phyloP scores from a whole-genome alignment of 1,140 invertebrate genomes.

The Agrilus planipennis region DNA sequence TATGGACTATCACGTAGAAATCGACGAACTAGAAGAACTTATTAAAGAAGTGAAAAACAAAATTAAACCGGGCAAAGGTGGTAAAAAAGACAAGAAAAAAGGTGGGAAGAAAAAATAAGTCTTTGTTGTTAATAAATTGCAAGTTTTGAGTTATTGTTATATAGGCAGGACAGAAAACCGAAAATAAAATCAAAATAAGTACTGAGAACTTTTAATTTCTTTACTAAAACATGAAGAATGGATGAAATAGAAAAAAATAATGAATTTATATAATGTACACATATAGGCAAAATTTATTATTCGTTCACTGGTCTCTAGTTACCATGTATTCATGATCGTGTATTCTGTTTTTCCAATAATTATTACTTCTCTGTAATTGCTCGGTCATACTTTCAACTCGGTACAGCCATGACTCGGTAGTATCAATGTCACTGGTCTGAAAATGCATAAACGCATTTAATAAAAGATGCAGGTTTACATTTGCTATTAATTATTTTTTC shows the following conservation, averaged over 20 bases:
- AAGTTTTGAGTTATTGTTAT: too few species aligned
- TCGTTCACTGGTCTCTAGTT: conserved; percentile 6
- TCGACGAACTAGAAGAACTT: conserved; percentile 10
- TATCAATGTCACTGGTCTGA: too few species aligned
- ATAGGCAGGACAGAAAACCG: too few species aligned
- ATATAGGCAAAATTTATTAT: neutral
- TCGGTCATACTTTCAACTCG: conserved; percentile 14
- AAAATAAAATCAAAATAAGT: too few species aligned
- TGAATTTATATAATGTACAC: neutral
- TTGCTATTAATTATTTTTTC: too few species aligned
- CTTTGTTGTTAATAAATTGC: too few species aligned
- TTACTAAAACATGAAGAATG: too few species aligned
- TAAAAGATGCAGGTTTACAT: too few species aligned
- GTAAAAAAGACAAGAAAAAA: conserved; percentile 10
- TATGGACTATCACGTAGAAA: conserved; percentile 18
- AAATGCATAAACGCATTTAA: neutral
- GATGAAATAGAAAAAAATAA: neutral
- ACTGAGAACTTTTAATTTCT: too few species aligned
- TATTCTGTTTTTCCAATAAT: conserved; percentile 13
- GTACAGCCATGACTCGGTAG: conserved; percentile 11
- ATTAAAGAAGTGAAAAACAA: conserved; percentile 12
- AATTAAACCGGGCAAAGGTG: conserved; percentile 9
- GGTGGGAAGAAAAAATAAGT: conserved; percentile 7
- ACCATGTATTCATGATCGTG: conserved; percentile 11
- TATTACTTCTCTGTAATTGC: conserved; percentile 14